Base-by-base conservation (phyloP, 2,113 vertebrate genomes). In the Solenodon paradoxus region DNA sequence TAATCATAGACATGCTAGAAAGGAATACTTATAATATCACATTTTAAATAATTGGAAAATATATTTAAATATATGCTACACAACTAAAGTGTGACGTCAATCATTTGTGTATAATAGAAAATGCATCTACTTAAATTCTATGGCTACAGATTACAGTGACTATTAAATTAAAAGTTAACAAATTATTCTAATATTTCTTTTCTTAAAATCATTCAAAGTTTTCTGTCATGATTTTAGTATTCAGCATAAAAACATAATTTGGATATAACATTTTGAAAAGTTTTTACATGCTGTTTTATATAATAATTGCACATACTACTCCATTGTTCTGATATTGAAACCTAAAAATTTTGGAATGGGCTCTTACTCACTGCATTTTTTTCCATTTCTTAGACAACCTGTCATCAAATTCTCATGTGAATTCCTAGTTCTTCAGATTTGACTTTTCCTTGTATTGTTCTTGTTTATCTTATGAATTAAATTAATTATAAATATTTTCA, bases 11-110 rank as follows among this genome's bases (percentile, higher is more conserved):
- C 93, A 95, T 92, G 51, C 88, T 17, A 96, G 83, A 96, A 95
- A 96, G 38, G 16, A 95, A 32, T n/a, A 9, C 63, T 96, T 12
- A 12, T 92, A 93, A 95, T 95, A 84, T 79, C 87, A 90, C 42
- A 97, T 92, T 82, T 97, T 93, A 97, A 96, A 96, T 96, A 95
- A 96, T 88, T 97, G 96, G 68, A 94, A 94, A 90, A 94, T 90
- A 32, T 80, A 96, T 64, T 89, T 80, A 86, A 81, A 95, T 96
- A 97, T 94, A 97, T 98, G 94, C 81, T 91, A n/a, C 20, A 91
- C 66, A 95, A 90, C 17, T 53, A 78, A 97, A 81, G 83, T 94
- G 93, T 88, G 92, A 98, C 94, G 93, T 63, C 95, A 96, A 95
- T 87, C 95, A 98, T 95, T 95, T 97, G 95, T 92, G 71, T 93